Evolutionary conservation across 64 coral and sea anemone genomes (phyloP), one percentile per base, ranked within the genome.

Genomic region (Porites australiensis): DNA sequence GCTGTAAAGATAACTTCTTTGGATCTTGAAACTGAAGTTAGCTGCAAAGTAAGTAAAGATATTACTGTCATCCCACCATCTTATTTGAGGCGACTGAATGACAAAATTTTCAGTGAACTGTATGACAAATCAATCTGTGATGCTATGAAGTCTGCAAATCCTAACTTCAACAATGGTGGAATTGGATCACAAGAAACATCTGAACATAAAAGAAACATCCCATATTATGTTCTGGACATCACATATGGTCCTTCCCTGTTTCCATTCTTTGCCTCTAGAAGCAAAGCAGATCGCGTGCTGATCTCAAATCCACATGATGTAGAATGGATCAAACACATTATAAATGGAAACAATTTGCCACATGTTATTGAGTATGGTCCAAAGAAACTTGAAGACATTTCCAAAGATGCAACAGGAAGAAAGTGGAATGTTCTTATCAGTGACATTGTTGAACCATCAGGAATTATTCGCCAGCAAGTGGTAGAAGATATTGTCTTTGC

Each of bases 401-500:
- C 66, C 6, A 60, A 51, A 87, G 82, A 90, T 20, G 43, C 12
- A 6, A 66, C 11, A 8, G 96, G 89, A 7, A 82, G 64, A 64
- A 90, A 12, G 37, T 99, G 98, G 94, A 74, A 91, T 27, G 13
- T 96, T 19, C 58, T 96, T 57, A 64, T 99, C 2, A 88, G 82
- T 75, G 98, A 99, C 54, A 47, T 88, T 52, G 83, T 96, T 11
- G 98, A 99, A 61, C 94, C 98, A 52, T 85, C 88, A 49, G 98
- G 98, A 19, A 64, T 87, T 18, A 58, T 99, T 44, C 82, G 85
- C 12, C 98, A 93, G 13, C 94, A 95, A 89, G 91, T 89, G 15
- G 73, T 99, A 79, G 91, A 99, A 86, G 98, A 99, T 47, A 94
- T 99, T 72, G 98, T 99, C 7, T 90, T 99, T 48, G 77, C 98